Evolutionary conservation across 2,113 vertebrate species (phyloP), one percentile per base, ranked within the genome.

Genomic region (Ceyx margarethae): DNA sequence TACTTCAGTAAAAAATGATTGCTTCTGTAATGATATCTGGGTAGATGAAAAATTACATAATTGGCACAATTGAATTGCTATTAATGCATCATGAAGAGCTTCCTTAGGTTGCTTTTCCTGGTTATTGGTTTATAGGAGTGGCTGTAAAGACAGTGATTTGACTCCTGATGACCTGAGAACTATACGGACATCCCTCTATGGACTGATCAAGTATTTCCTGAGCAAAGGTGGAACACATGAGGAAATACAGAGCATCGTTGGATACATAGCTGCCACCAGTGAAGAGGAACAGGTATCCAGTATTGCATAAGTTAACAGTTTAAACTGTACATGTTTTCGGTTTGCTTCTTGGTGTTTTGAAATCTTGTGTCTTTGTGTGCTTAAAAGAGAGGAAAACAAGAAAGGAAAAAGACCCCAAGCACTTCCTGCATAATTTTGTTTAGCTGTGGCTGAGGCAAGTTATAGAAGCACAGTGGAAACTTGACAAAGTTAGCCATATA

Each of bases 201-300:
- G 98, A 72, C 97, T 99, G 35, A 97, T 99, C 92, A 99, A 99
- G 73, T 99, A 99, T 94, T 99, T 99, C 97, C 97, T 99, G 92
- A 98, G 98, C 97, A 99, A 99, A 97, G 99, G 99, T 80, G 98
- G 98, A 92, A 97, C 98, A 4, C 98, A 98, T 94, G 98, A 99
- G 65, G 99, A 99, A 96, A 98, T 99, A 97, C 99, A 99, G 83
- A 99, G 99, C 97, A 98, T 99, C 54, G 96, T 99, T 95, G 99
- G 99, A 97, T 99, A 99, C 68, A 97, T 99, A 20, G 98, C 99
- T 90, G 99, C 98, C 83, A 98, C 98, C 29, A 98, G 91, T 91
- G 98, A 99, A 3, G 99, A 99, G 93, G 99, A 99, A 22, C 99
- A 99, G 98, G 99, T 99, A 89, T 94, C 53, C 51, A 74, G 6